Evolutionary conservation across 1,140 invertebrate genomes (phyloP).

Genomic region (Drosophila lini): DNA sequence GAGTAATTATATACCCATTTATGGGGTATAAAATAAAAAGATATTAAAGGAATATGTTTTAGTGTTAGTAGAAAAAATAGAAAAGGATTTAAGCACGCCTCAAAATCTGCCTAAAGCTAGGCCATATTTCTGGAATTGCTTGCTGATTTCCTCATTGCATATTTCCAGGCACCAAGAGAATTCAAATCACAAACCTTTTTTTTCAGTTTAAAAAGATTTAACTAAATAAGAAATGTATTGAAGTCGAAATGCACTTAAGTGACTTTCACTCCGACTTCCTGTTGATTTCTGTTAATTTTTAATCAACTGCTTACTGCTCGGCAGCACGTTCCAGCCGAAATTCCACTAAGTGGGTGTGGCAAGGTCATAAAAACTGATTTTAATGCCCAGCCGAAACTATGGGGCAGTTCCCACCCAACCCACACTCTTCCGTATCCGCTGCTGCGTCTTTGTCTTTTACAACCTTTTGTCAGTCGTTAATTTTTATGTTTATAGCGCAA

Average conservation of each 20-base stretch:
- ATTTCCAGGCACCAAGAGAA: neutral
- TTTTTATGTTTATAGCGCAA: slow-evolving; percentile 82
- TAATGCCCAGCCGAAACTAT: slow-evolving; percentile 57
- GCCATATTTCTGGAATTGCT: neutral
- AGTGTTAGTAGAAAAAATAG: too few relatives aligned
- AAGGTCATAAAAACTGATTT: slow-evolving; percentile 78
- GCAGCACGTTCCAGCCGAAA: slow-evolving; percentile 47
- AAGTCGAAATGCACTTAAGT: neutral
- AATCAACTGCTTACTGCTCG: slow-evolving; percentile 58
- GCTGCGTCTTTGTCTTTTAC: slow-evolving; percentile 75
- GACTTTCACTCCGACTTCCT: slow-evolving; percentile 4
- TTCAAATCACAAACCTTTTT: neutral
- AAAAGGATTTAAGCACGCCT: neutral
- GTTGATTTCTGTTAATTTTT: slow-evolving; percentile 70
- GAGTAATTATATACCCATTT: neutral
- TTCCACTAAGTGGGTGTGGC: slow-evolving; percentile 60
- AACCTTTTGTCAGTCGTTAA: slow-evolving; percentile 81
- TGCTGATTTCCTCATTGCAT: neutral
- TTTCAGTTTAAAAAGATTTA: neutral
- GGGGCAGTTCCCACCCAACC: slow-evolving; percentile 19
- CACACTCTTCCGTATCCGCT: neutral
- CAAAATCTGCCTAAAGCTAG: neutral
- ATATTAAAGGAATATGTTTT: neutral
- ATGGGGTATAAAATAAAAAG: too few relatives aligned
- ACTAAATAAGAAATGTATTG: neutral